Conservation (phyloP, 2,888 invertebrate species). For the Rhaphigaster nebulosa region DNA sequence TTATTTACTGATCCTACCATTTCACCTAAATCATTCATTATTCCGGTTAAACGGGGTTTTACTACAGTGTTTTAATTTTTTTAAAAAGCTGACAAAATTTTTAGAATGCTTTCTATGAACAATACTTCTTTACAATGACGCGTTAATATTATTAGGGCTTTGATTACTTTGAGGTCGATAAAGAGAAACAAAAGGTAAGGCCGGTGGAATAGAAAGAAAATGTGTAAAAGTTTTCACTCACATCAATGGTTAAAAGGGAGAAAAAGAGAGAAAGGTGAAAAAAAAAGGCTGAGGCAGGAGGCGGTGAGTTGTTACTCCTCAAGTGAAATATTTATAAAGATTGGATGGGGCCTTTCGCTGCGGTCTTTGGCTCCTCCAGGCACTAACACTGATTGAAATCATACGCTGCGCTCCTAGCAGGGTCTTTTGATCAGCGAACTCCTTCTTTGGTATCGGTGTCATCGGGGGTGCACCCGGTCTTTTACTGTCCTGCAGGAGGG, state of each 20-base stretch:
- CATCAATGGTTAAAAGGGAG: neutral
- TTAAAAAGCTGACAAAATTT: too few species aligned
- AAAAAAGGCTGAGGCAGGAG: too few species aligned
- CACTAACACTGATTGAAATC: constrained; percentile 38
- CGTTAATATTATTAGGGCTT: too few species aligned
- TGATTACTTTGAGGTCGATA: neutral
- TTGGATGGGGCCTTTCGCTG: neutral
- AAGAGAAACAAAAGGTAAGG: neutral
- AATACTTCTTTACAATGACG: too few species aligned
- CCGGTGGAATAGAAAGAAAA: neutral
- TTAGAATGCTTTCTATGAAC: too few species aligned
- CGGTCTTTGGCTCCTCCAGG: neutral
- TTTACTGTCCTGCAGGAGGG: neutral
- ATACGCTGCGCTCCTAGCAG: neutral
- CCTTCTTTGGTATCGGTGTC: neutral
- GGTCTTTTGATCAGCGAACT: neutral
- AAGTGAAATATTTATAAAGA: constrained; percentile 34
- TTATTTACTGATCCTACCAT: too few species aligned
- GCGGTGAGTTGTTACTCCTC: neutral
- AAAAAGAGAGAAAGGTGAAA: neutral
- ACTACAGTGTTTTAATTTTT: too few species aligned
- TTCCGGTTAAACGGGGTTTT: too few species aligned
- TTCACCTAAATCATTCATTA: too few species aligned
- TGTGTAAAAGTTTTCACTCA: neutral
- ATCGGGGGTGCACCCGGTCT: neutral